Percentiles rank a stretch among this genome's conserved stretches.
These are phyloP conservation scores for Octonoba sinensis DNA, from an alignment of 2,888 invertebrate species.

Conservation along the genomic window DNA sequence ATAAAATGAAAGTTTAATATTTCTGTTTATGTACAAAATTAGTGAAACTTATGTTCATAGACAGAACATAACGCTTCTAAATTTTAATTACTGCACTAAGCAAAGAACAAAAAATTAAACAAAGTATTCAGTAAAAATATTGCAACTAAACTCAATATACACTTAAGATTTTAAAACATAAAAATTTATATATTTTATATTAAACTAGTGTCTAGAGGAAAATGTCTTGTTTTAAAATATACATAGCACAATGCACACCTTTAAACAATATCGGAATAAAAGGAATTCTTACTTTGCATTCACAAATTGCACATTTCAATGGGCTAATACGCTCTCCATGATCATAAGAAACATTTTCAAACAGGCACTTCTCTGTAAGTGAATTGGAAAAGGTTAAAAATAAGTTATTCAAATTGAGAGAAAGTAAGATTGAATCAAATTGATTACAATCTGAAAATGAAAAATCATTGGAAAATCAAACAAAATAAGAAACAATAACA, in stretches of 20 bases:
- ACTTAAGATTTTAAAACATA: too few species aligned
- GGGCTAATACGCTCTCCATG: constrained; percentile 80
- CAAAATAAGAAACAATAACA: not conserved
- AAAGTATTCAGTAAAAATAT: too few species aligned
- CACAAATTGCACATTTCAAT: constrained; percentile 81
- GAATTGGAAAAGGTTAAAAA: not conserved
- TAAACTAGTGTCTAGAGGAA: too few species aligned
- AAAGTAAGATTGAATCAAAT: not conserved
- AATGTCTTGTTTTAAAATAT: not conserved
- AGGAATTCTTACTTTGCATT: constrained; percentile 74
- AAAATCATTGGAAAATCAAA: not conserved
- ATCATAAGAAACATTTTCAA: constrained; percentile 80
- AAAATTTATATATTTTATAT: too few species aligned
- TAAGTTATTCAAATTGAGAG: not conserved
- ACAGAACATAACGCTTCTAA: too few species aligned
- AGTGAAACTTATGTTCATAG: too few species aligned
- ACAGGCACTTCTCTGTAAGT: constrained; percentile 79
- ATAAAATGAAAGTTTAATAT: too few species aligned
- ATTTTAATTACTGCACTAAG: too few species aligned
- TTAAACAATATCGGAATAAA: not conserved
- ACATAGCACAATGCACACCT: not conserved
- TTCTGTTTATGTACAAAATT: too few species aligned
- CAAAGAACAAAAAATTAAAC: too few species aligned
- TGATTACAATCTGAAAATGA: not conserved
- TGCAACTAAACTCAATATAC: too few species aligned